These are phyloP conservation scores for Ephydatia muelleri DNA, from an alignment of 37 sponge, comb jelly and placozoan genomes.

Conservation along the genomic window DNA sequence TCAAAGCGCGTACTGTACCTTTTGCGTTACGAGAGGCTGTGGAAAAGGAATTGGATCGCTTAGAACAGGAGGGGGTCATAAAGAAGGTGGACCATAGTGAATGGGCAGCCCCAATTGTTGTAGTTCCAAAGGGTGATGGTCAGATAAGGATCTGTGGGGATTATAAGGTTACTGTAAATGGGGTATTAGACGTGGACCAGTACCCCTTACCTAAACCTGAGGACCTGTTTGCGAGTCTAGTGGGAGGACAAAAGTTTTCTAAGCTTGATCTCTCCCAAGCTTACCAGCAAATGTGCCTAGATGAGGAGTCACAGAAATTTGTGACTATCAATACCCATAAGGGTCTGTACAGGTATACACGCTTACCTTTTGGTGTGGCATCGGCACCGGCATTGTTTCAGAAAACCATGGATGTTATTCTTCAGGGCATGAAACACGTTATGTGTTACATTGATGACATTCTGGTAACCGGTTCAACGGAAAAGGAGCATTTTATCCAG, in stretches of 20 bases:
- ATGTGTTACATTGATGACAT: conserved; percentile 24
- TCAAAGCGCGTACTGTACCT: conserved; percentile 18
- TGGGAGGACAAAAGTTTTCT: conserved; percentile 41
- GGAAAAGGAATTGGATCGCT: conserved; percentile 19
- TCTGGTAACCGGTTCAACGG: too few species aligned
- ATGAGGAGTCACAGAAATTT: conserved; percentile 12
- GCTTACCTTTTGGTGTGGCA: too few species aligned
- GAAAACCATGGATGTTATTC: background rate
- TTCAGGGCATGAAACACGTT: background rate
- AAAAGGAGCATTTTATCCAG: too few species aligned
- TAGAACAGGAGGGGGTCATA: conserved; percentile 28
- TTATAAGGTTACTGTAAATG: conserved; percentile 30
- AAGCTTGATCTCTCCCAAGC: conserved; percentile 61
- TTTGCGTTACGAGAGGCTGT: conserved; percentile 15
- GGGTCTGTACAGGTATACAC: conserved; percentile 32
- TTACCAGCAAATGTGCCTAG: conserved; percentile 16
- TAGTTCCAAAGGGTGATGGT: conserved; percentile 47
- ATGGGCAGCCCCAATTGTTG: conserved; percentile 62
- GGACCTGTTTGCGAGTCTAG: conserved; percentile 26
- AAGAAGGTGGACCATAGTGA: conserved; percentile 27
- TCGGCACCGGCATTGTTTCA: conserved; percentile 8
- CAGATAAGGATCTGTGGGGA: conserved; percentile 6
- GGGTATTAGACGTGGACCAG: conserved; percentile 11
- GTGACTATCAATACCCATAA: conserved; percentile 46
- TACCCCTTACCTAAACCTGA: conserved; percentile 44